Conservation (phyloP, 2,113 vertebrate species). For the Sigmodon hispidus region DNA sequence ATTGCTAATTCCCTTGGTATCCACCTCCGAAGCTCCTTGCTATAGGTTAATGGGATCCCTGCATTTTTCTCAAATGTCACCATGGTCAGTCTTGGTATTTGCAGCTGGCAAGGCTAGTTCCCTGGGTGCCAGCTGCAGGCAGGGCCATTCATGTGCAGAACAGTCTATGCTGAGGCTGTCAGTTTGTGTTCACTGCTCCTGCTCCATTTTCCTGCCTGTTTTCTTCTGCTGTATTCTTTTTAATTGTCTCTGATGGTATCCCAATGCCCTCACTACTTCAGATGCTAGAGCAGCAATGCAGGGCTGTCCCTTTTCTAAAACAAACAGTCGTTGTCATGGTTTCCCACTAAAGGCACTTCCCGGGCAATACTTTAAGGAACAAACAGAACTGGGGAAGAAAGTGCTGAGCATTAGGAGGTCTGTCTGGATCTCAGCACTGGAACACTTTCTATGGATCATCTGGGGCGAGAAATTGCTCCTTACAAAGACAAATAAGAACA, state of each 20-base stretch:
- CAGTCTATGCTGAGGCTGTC: neutral
- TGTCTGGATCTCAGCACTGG: neutral
- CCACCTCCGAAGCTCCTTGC: fast-evolving
- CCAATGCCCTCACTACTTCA: neutral
- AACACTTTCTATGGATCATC: neutral
- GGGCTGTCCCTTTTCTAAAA: neutral
- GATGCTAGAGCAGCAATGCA: neutral
- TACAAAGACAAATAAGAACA: neutral
- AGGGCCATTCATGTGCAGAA: fast-evolving
- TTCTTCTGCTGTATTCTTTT: neutral
- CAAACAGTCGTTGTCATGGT: neutral
- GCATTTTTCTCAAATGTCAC: neutral
- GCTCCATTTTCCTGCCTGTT: neutral
- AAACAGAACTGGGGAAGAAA: neutral
- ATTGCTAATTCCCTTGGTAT: neutral
- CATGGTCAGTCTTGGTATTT: neutral
- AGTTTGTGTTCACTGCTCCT: neutral
- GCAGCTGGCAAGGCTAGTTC: neutral
- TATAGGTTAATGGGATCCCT: neutral
- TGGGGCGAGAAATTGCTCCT: neutral
- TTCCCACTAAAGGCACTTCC: neutral
- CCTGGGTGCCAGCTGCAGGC: neutral
- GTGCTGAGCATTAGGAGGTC: neutral
- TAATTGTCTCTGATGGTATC: neutral
- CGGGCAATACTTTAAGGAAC: neutral